Percentiles rank a stretch among this genome's conserved stretches.
Conservation (phyloP, 2,888 invertebrate genomes). For the Clepsis dumicolana region DNA sequence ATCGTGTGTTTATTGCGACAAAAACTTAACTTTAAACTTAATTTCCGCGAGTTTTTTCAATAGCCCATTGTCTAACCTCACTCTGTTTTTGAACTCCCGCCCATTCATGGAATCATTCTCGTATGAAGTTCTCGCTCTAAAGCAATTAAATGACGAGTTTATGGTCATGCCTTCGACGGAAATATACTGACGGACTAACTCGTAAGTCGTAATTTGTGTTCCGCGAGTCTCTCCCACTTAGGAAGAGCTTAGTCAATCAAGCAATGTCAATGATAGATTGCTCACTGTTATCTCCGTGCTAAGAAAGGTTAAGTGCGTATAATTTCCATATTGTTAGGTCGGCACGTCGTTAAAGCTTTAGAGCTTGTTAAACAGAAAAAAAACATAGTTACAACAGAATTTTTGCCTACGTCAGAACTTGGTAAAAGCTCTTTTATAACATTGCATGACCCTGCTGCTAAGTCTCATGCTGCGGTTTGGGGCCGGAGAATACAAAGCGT, state of each 20-base stretch:
- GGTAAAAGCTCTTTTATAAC: conserved; percentile 15
- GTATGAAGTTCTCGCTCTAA: conserved; percentile 47
- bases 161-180: conserved; percentile 45
- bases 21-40: conserved; percentile 44
- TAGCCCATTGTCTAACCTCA: conserved; percentile 65
- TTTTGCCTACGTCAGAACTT: background rate
- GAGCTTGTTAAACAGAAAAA: background rate
- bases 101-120: conserved; percentile 65
- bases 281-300: background rate
- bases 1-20: background rate
- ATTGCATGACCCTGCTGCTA: conserved; percentile 19
- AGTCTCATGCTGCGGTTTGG: conserved; percentile 16
- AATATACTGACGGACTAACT: conserved; percentile 38
- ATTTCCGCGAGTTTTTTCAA: conserved; percentile 68
- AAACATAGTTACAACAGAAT: background rate
- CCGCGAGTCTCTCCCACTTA: conserved; percentile 12
- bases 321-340: background rate
- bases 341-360: background rate
- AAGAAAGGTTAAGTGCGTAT: background rate
- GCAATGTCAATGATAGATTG: conserved; percentile 3
- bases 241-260: conserved; percentile 19
- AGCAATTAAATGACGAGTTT: conserved; percentile 50
- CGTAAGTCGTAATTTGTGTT: conserved; percentile 18
- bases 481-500: background rate
- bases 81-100: conserved; percentile 60